Base-by-base conservation (phyloP, 1,140 invertebrate species). In the Trachymyrmex cornetzi region DNA sequence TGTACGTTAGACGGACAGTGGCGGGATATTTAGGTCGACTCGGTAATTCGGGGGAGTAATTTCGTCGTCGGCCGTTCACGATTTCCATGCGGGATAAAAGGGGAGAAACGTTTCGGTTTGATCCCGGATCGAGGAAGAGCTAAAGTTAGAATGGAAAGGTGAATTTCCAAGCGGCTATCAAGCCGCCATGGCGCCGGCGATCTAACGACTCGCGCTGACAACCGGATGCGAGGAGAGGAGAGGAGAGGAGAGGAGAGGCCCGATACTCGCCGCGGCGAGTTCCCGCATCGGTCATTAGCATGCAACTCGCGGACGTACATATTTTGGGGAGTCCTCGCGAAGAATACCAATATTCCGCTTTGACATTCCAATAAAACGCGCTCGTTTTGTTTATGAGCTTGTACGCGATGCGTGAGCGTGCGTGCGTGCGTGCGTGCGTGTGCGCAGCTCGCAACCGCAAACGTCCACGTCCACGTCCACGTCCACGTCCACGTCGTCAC, bases 301-400 rank as follows among this genome's bases (percentile, higher is more conserved):
- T 95, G 94, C 95, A 94, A 92, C 94, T 92, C 94, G 93, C 92
- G 94, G 91, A 87, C 91, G 93, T 94, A 95, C 95, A 95, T 95
- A 95, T 95, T 95, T 95, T 95, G 94, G 95, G 94, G 94, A 94
- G 93, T 93, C 91, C 89, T 92, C 94, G 91, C 91, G 84, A 93
- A 91, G 95, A 95, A 95, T 95, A 95, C 94, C 95, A 95, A 95
- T 95, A 95, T 94, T 94, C 93, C 93, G 94, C 94, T 95, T 95
- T 94, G 94, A 95, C 94, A 94, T 95, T 95, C 94, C 95, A 95
- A 95, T 95, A 95, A 95, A 95, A 94, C 93, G 94, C 94, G 94
- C 93, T 93, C 95, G 95, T 95, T 95, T 95, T 95, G 95, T 95
- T 95, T 95, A 95, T 94, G 95, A 94, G 94, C 94, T 92, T 94